Evolutionary conservation across 2,888 invertebrate genomes (phyloP), one percentile per base, ranked within the genome.

Genomic region (Pristionchus entomophagus): DNA sequence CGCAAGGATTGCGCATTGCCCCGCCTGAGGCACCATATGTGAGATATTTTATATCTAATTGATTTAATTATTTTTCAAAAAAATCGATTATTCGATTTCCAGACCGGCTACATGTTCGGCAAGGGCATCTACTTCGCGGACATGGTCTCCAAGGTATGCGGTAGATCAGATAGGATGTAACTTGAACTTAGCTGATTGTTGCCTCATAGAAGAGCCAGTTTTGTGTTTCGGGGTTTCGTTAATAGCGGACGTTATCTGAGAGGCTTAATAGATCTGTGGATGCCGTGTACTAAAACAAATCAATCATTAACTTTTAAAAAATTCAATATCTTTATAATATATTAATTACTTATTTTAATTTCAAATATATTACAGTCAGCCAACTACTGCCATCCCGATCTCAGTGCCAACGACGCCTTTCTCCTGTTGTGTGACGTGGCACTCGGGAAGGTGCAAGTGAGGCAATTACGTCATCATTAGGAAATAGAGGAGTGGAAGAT

Each of bases 121-220:
- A 99, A 99, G 95, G 99, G 98, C 83, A 92, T 95, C 86, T 98
- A 98, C 94, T 98, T 99, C 94, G 98, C 98, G 17, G 99, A 99
- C 94, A 98, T 98, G 97, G 98, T 98, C 1, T 97, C 97, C 12
- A 99, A 99, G 94, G 97, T 59, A 4, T 4, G 53, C 10, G 45
- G 45, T 45, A 45, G n/a, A n/a, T n/a, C n/a, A n/a, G n/a, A n/a
- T n/a, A n/a, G n/a, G n/a, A n/a, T n/a, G n/a, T n/a, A n/a, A n/a
- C n/a, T n/a, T n/a, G n/a, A n/a, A n/a, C n/a, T n/a, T n/a, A n/a
- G n/a, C n/a, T n/a, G n/a, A n/a, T n/a, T n/a, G n/a, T n/a, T n/a
- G n/a, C n/a, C n/a, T n/a, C n/a, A n/a, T n/a, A n/a, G n/a, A n/a
- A n/a, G n/a, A n/a, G n/a, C n/a, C n/a, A n/a, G n/a, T n/a, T n/a